Evolutionary conservation across 1,140 invertebrate genomes (phyloP), one percentile per base, ranked within the genome.

Genomic region (Drosophila jambulina): DNA sequence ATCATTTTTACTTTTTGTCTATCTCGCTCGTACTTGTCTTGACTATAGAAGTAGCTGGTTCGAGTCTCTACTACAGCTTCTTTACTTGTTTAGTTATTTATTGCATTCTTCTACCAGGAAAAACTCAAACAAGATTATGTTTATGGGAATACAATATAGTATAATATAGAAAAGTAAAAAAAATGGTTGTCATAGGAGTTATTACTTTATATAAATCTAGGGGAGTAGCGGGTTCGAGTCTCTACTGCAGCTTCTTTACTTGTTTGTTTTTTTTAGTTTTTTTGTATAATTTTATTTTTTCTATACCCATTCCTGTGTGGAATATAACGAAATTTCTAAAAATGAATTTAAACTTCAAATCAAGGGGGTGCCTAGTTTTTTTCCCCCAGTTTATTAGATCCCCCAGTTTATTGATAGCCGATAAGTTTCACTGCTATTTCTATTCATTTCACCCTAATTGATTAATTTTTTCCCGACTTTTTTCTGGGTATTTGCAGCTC

Each of bases 401-500:
- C n/a, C n/a, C n/a, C n/a, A n/a, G n/a, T n/a, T n/a, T n/a, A n/a
- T 21, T 45, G 54, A 45, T 56, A 60, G 36, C 21, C 23, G 10
- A 60, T 4, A 43, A 65, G 21, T 34, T 25, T 9, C 1, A 53
- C 12, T 12, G 32, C 4, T 34, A n/a, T 13, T 60, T 29, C 3
- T 8, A 12, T 40, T 29, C 3, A 34, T 17, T 53, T 23, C 12
- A 23, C 17, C 9, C 3, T 0, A 12, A 48, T 21, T 48, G 29
- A 38, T 29, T 13, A 23, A 48, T 46, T 17, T 36, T 36, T 36
- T 36, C 32, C 12, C 3, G 4, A 13, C 13, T 36, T 43, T 19
- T 34, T 38, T 32, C 43, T 43, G 13, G 3, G n/a, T 58, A 10
- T 19, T 68, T 96, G 79, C 95, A 97, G 95, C 93, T 98, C 91